These are phyloP conservation scores for Paraescarpia echinospica DNA, from an alignment of 1,140 invertebrate species.

Conservation along the genomic window DNA sequence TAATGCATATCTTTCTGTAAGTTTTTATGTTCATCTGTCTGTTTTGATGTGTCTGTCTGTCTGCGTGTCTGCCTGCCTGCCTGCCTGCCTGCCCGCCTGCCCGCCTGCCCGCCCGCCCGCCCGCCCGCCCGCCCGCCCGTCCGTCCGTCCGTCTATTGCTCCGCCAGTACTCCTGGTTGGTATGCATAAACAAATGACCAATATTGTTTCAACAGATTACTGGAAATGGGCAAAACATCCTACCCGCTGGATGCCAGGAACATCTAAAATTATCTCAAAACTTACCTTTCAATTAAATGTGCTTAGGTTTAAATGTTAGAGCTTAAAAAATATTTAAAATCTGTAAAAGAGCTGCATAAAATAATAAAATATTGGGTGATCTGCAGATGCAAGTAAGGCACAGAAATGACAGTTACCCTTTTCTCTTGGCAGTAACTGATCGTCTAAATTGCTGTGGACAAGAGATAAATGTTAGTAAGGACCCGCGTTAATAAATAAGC, in stretches of 20 bases:
- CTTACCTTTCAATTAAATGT: neutral
- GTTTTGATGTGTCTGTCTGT: too few species aligned
- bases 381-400: neutral
- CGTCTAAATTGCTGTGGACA: neutral
- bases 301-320: neutral
- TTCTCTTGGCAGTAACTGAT: neutral
- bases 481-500: neutral
- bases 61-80: too few species aligned
- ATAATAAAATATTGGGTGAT: neutral
- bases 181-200: too few species aligned
- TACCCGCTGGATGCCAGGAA: neutral
- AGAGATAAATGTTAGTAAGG: neutral
- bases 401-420: neutral
- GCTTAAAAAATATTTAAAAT: neutral
- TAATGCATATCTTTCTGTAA: too few species aligned
- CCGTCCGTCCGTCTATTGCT: too few species aligned
- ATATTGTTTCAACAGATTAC: too few species aligned
- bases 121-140: too few species aligned
- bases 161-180: too few species aligned
- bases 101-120: too few species aligned
- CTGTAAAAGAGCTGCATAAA: neutral
- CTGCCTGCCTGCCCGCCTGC: too few species aligned
- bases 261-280: neutral
- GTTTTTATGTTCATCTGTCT: too few species aligned
- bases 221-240: neutral